These are phyloP conservation scores for Entomyzon cyanotis DNA, from an alignment of 2,113 vertebrate species.

Conservation along the genomic window DNA sequence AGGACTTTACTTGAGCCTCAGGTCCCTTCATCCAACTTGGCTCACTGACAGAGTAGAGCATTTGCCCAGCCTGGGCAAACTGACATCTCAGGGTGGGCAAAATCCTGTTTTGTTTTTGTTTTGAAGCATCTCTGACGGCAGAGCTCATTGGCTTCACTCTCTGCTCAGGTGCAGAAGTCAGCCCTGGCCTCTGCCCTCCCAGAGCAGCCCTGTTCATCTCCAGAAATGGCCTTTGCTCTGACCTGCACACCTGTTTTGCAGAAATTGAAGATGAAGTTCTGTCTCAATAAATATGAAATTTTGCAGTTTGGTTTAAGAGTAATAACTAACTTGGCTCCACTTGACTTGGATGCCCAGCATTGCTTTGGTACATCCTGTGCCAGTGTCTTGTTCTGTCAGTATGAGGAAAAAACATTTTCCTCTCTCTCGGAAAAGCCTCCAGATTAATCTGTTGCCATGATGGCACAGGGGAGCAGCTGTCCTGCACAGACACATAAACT, in stretches of 20 bases:
- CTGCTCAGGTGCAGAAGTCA: background rate
- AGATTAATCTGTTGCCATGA: background rate
- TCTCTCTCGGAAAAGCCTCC: background rate
- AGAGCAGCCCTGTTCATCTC: background rate
- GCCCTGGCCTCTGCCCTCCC: rapidly evolving
- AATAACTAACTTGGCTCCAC: background rate
- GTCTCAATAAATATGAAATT: background rate
- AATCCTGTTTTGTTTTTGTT: background rate
- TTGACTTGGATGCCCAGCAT: background rate
- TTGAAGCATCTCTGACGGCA: background rate
- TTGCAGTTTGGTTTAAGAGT: background rate
- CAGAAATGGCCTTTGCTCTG: background rate
- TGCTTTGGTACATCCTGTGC: background rate
- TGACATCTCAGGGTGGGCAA: background rate
- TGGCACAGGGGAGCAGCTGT: no score
- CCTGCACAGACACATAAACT: background rate
- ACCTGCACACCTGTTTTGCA: rapidly evolving
- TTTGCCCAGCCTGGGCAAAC: background rate
- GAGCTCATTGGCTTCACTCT: rapidly evolving
- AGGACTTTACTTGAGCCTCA: background rate
- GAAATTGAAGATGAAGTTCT: background rate
- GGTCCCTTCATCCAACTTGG: background rate
- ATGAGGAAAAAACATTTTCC: background rate
- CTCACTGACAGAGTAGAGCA: background rate
- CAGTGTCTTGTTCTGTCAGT: rapidly evolving